These are phyloP conservation scores for Malurus melanocephalus DNA, from an alignment of 2,113 vertebrate species.

Conservation along the genomic window DNA sequence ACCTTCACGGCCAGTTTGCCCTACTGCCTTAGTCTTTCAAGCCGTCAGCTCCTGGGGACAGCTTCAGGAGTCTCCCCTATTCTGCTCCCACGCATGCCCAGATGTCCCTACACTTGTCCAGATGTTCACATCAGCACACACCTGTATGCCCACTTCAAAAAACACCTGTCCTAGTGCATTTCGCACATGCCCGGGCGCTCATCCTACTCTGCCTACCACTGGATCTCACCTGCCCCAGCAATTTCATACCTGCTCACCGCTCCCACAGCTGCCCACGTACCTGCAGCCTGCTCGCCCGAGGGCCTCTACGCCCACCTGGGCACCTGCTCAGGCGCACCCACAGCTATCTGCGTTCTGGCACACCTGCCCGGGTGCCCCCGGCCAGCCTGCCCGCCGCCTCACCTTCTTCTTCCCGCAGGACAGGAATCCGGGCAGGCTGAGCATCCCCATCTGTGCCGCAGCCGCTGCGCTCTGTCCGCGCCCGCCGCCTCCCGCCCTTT, in stretches of 20 bases:
- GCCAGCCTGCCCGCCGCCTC: not conserved
- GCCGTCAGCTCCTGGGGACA: not conserved
- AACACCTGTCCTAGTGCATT: not conserved
- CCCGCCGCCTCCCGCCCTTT: not conserved
- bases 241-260: not conserved
- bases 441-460: constrained; percentile 31
- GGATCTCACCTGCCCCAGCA: not conserved
- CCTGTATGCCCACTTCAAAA: not conserved
- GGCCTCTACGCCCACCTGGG: not conserved
- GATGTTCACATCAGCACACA: not conserved
- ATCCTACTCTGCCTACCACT: not conserved
- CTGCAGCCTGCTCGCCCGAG: not conserved
- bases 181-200: not conserved
- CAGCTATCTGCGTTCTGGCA: not conserved
- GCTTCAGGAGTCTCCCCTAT: not conserved
- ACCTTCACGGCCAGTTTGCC: not conserved
- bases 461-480: not conserved
- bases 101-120: not conserved
- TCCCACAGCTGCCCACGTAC: not conserved
- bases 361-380: not conserved
- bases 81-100: not conserved
- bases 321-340: not conserved
- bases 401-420: constrained; percentile 54
- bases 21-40: not conserved
- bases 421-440: not conserved